Evolutionary conservation across 2,888 invertebrate species (phyloP).

Genomic region (Pristionchus mayeri): DNA sequence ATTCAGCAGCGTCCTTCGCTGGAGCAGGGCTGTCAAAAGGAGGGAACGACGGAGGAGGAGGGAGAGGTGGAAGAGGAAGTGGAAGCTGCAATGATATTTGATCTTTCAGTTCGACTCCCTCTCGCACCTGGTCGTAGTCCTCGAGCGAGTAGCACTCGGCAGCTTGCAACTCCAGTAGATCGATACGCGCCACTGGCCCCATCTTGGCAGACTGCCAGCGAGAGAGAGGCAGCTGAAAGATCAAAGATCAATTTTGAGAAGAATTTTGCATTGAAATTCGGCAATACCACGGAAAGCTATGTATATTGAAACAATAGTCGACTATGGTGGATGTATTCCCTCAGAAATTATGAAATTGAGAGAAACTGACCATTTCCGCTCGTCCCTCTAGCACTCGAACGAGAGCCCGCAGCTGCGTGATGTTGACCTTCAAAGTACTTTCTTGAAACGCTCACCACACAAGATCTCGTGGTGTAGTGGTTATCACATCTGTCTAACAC

Average conservation of each 20-base stretch:
- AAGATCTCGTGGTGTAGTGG: conserved; percentile 60
- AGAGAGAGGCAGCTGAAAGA: not conserved
- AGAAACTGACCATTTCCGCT: not conserved
- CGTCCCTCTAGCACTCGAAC: not conserved
- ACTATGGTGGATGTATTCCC: no score
- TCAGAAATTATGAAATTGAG: not conserved
- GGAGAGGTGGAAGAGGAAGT: not conserved
- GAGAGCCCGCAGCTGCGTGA: not conserved
- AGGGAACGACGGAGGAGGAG: not conserved
- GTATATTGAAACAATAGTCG: no score
- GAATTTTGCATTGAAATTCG: no score
- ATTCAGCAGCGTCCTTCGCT: not conserved
- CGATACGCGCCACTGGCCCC: not conserved
- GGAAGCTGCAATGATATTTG: not conserved
- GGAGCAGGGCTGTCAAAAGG: no score
- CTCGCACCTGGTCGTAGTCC: not conserved
- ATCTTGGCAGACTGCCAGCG: not conserved
- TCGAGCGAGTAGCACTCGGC: not conserved
- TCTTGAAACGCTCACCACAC: not conserved
- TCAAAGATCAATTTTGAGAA: not conserved
- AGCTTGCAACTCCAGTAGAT: not conserved
- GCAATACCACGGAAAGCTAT: no score
- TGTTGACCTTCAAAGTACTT: conserved; percentile 11
- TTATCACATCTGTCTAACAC: conserved; percentile 70
- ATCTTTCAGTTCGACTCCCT: not conserved